Base-by-base conservation (phyloP, 2,113 vertebrate species). In the Aspiorhynchus laticeps region DNA sequence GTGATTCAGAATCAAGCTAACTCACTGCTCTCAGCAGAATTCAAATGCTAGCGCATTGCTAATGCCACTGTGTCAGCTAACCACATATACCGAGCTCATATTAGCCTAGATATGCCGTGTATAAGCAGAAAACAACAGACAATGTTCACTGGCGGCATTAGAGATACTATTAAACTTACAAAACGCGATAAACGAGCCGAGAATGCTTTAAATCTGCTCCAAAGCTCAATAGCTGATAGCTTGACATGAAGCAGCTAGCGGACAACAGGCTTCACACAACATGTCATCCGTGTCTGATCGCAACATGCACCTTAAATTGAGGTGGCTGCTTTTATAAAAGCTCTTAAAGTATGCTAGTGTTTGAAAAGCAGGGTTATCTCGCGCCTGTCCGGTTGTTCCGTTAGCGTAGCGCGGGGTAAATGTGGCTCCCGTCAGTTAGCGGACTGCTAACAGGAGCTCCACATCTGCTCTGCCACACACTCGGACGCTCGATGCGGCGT, bases 401-500 rank as follows among this genome's bases (percentile, higher is more conserved):
- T 81, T 43, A 67, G 59, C 80, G 56, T 10, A 10, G 56, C 81
- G 19, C 4, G 43, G 41, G n/a, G 41, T 21, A 83, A 83, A 83
- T 71, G 63, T n/a, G 43, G 10, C 63, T 83, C 38, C 56, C 79
- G 80, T 33, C 83, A 79, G 71, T 85, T 87, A 89, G 88, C 88
- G 17, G 21, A 26, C 28, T 51, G 74, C 65, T 81, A 31, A 71
- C 7, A 26, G 51, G 80, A 43, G 77, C 79, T 80, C 12, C 26
- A 80, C 79, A 65, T 79, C 63, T 86, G 33, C 28, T 53, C 67
- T 46, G 26, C 41, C 26, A 12, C 31, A 41, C 56, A 78, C n/a
- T 9, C 59, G 1, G 36, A n/a, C 36, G 26, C 21, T 59, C 17
- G 6, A 7, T 3, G 26, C 43, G 12, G 2, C 17, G 36, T 56